A percentile compares a stretch with the other conserved stretches of the same genome.
These are phyloP conservation scores for Ridgeia piscesae DNA, from an alignment of 1,140 invertebrate genomes.

Conservation along the genomic window DNA sequence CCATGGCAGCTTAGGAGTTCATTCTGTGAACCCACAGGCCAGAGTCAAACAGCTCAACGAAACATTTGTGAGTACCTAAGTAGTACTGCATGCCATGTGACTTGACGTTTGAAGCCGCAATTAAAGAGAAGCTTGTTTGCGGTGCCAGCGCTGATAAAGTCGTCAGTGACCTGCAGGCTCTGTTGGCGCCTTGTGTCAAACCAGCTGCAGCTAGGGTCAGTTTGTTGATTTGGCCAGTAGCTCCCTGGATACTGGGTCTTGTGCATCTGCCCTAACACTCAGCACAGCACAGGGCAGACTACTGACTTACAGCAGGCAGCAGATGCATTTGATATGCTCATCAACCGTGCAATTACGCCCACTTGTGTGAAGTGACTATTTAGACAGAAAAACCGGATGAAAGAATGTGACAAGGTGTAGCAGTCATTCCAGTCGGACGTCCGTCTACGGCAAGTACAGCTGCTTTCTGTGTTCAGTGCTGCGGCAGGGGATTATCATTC, in stretches of 20 bases:
- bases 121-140: not conserved
- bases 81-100: not conserved
- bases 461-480: not conserved
- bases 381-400: not conserved
- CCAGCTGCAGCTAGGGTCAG: not conserved
- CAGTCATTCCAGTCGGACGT: not conserved
- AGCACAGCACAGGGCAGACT: not conserved
- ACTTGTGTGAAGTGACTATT: not conserved
- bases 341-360: not conserved
- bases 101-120: not conserved
- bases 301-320: not conserved
- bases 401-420: not conserved
- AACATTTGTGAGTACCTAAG: not conserved
- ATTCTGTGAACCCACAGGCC: not conserved
- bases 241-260: not conserved
- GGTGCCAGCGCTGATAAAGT: not conserved
- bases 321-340: not conserved
- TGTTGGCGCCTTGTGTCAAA: not conserved
- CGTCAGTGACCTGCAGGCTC: not conserved
- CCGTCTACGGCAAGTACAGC: not conserved
- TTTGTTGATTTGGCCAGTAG: conserved; percentile 5
- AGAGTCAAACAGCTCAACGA: not conserved
- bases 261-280: not conserved
- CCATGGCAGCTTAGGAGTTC: not conserved
- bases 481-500: not conserved